Base-by-base conservation (phyloP, 2,797 vertebrate species). In the Acanthurus lineatus region DNA sequence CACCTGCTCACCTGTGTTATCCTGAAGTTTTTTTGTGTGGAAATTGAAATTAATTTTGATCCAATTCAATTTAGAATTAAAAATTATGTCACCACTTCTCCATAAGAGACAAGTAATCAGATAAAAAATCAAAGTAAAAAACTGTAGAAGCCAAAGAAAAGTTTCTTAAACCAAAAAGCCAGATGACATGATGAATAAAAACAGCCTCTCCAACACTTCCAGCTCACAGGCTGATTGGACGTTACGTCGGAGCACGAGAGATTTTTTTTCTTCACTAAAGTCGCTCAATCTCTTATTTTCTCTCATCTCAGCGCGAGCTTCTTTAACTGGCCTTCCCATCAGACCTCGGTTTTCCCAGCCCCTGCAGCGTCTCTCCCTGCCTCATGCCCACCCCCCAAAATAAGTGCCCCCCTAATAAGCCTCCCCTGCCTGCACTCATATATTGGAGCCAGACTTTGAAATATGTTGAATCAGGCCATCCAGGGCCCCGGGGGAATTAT, bases 381-480 rank as follows among this genome's bases (percentile, higher is more conserved):
- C 58, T 51, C 61, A 28, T 68, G 53, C 45, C 63, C 40, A 0
- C 69, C 76, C 60, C 28, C 28, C 25, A 25, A 32, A 32, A 4
- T 32, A 32, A 32, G 28, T 32, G 28, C 28, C 28, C 28, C 28
- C 48, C 65, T 82, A 83, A 82, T 85, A 81, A 83, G 64, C 32
- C 0, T 25, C 53, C 62, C 25, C 51, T 81, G 86, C 61, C 77
- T 81, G 58, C 56, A 17, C 65, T 82, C 70, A 71, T 72, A 79
- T 65, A 70, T 57, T 32, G 53, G 68, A 76, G 68, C 47, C 66
- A 60, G 79, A 82, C 69, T 82, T 84, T 76, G 42, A 87, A 90
- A 87, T 85, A 51, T 85, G 86, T 89, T 82, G 85, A 90, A 90
- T 89, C 90, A 86, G 86, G 83, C 83, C 86, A 80, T 73, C 48